Conservation (phyloP, 2,888 invertebrate species). For the Bruchidius siliquastri region DNA sequence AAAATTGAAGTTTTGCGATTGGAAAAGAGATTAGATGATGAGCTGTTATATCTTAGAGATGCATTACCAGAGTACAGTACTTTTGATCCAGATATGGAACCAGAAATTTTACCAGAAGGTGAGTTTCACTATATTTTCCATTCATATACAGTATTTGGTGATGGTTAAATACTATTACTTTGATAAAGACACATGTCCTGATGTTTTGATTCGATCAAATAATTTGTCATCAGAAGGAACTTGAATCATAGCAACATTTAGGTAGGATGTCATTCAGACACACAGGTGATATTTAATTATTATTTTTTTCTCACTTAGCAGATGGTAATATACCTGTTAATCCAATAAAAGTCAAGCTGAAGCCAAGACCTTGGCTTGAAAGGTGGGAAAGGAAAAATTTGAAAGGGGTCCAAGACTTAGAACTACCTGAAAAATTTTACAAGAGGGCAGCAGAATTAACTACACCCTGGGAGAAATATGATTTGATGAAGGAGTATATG, state of each 20-base stretch:
- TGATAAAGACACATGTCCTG: too few relatives aligned
- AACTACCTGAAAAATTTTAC: slow-evolving; percentile 39
- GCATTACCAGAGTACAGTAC: slow-evolving; percentile 88
- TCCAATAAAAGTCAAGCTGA: slow-evolving; percentile 59
- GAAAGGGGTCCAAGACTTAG: slow-evolving; percentile 59
- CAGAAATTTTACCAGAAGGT: slow-evolving; percentile 74
- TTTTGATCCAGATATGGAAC: slow-evolving; percentile 87
- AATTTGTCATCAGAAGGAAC: neutral
- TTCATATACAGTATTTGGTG: neutral
- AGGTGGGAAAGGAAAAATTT: slow-evolving; percentile 80
- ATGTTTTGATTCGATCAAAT: too few relatives aligned
- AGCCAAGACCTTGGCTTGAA: slow-evolving; percentile 84
- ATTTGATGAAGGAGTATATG: slow-evolving; percentile 91
- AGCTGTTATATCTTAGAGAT: slow-evolving; percentile 84
- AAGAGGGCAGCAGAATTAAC: slow-evolving; percentile 54
- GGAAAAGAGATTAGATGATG: slow-evolving; percentile 88
- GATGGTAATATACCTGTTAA: slow-evolving; percentile 41
- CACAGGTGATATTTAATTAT: neutral
- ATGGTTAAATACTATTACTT: too few relatives aligned
- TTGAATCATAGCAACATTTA: neutral
- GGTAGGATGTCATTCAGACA: too few relatives aligned
- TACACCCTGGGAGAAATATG: slow-evolving; percentile 84
- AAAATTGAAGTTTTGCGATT: slow-evolving; percentile 85
- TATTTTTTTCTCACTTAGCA: slow-evolving; percentile 8
- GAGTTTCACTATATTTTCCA: neutral